Evolutionary conservation across 2,888 invertebrate species (phyloP), one percentile per base, ranked within the genome.

Genomic region (Euzetes globulus): DNA sequence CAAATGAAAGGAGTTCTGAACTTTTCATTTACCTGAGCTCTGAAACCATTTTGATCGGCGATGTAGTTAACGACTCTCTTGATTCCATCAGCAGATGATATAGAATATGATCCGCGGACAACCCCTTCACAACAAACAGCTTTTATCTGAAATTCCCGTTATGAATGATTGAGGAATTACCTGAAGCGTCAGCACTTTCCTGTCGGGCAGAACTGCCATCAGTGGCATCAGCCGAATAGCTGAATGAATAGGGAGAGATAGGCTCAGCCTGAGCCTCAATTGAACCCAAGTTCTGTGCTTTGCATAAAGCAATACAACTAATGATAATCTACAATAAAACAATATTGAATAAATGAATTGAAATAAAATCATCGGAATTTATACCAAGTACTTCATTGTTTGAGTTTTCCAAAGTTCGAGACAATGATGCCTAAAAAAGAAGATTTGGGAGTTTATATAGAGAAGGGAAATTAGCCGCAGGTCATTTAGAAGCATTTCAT

Each of bases 21-120:
- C n/a, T 27, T 65, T 17, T 17, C 11, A 33, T 11, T n/a, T 65
- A 74, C 60, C 33, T 55, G 60, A 71, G 74, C 74, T 47, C 74
- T 55, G 47, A 74, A 74, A 50, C 74, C 74, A 71, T 74, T 60
- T 29, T 65, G 60, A 71, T 74, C 74, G 5, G 74, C 74, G 33
- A 74, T 63, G 58, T 74, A 74, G 58, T 74, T 55, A 25, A 74
- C 74, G 37, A 74, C 58, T 71, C 74, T 55, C 17, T 74, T 71
- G 45, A 71, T 55, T 41, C 74, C 74, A 29, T 71, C 74, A 27
- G 71, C 27, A 15, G 71, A 71, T n/a, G 27, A 41, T 22, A 74
- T n/a, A 7, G 29, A 55, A 58, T 74, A 74, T 4, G 71, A 71
- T 25, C 74, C 74, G 19, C 55, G 71, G 3, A 74, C 74, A 9